A percentile compares a stretch with the other conserved stretches of the same genome.
Conservation (phyloP, 2,113 vertebrate species). For the Planiliza haematocheilus region DNA sequence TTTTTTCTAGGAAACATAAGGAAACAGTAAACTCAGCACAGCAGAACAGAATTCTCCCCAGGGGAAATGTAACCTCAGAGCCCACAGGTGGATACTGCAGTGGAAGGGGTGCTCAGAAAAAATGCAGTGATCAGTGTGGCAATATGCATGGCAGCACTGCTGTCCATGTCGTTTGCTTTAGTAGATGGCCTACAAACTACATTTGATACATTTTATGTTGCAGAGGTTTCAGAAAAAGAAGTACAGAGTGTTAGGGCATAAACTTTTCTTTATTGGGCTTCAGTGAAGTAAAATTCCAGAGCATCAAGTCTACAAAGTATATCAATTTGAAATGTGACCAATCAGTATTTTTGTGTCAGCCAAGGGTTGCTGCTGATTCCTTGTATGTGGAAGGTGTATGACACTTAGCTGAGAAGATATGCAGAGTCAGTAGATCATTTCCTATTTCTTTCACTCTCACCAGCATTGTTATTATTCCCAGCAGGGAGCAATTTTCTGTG, state of each 20-base stretch:
- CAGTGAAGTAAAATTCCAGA: neutral
- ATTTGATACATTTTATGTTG: slow-evolving; percentile 18
- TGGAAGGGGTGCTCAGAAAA: slow-evolving; percentile 3
- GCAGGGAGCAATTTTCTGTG: too few species aligned
- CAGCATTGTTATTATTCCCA: too few species aligned
- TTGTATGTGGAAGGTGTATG: neutral
- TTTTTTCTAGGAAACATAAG: neutral
- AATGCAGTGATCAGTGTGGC: neutral
- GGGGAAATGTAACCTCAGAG: neutral
- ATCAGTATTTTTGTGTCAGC: too few species aligned
- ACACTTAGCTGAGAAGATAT: neutral
- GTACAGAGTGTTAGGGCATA: neutral
- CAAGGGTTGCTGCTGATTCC: too few species aligned
- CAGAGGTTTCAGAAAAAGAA: too few species aligned
- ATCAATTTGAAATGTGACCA: too few species aligned
- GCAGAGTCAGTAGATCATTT: too few species aligned
- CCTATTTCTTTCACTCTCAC: too few species aligned
- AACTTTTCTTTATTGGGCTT: neutral
- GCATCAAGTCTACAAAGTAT: too few species aligned
- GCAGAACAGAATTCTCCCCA: neutral
- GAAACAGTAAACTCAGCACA: slow-evolving; percentile 28
- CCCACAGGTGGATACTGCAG: slow-evolving; percentile 13
- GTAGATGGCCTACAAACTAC: slow-evolving; percentile 14
- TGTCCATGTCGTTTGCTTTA: slow-evolving; percentile 14
- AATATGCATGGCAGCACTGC: neutral